phyloP scores from a whole-genome alignment of 2,888 invertebrate genomes.

The Abscondita cerata region DNA sequence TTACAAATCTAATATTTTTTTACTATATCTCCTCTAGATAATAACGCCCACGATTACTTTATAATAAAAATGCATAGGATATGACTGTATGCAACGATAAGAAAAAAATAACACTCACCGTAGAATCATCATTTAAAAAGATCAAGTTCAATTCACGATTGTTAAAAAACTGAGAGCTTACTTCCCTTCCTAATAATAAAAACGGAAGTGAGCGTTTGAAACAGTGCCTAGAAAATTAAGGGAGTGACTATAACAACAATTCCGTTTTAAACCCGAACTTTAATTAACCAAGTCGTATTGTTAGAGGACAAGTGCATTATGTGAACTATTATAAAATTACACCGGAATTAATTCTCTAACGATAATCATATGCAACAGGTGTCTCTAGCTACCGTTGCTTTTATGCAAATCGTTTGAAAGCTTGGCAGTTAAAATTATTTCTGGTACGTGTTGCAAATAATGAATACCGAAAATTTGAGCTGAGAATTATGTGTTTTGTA shows the following conservation, averaged over 20 bases:
- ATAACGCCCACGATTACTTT: not conserved
- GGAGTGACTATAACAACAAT: constrained; percentile 9
- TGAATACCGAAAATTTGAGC: too few relatives aligned
- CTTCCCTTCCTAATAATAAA: constrained; percentile 8
- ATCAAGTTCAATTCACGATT: constrained; percentile 3
- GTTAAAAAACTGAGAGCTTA: constrained; percentile 8
- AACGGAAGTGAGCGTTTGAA: constrained; percentile 4
- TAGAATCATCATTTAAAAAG: constrained; percentile 4
- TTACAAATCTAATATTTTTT: not conserved
- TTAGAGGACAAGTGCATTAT: constrained; percentile 1
- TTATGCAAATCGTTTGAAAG: not conserved
- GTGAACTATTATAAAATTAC: constrained; percentile 4
- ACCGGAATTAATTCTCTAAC: too few relatives aligned
- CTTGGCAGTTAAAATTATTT: not conserved
- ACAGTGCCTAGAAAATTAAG: not conserved
- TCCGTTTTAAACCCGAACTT: constrained; percentile 7
- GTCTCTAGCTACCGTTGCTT: constrained; percentile 3
- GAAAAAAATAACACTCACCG: not conserved
- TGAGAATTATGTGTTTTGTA: too few relatives aligned
- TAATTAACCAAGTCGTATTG: not conserved
- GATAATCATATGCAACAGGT: constrained; percentile 8
- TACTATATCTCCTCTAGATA: not conserved
- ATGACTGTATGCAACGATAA: too few relatives aligned
- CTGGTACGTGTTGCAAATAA: too few relatives aligned
- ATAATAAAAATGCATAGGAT: too few relatives aligned